Evolutionary conservation across 2,888 invertebrate genomes (phyloP), one percentile per base, ranked within the genome.

Genomic region (Geotrupes spiniger): DNA sequence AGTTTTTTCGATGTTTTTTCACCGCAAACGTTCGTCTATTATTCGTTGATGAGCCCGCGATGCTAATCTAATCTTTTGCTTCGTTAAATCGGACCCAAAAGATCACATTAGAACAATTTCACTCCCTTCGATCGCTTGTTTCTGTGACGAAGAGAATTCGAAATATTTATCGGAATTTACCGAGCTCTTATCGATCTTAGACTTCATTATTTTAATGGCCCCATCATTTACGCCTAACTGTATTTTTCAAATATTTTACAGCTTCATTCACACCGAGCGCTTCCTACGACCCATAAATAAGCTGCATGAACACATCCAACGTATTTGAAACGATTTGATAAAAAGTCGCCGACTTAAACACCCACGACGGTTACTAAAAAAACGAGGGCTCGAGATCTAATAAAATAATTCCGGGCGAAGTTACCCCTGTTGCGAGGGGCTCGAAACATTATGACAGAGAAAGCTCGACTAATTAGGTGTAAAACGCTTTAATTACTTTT

Each of bases 401-500:
- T 36, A 14, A 12, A 36, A 36, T 12, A 4, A 9, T 9, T n/a
- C 36, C 4, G 36, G 14, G 12, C 6, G 14, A 9, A 14, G 11
- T 15, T 31, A 31, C 31, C 36, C 17, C 12, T 14, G 4, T 9
- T 12, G 4, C 12, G 6, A 14, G n/a, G 15, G 17, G n/a, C 14
- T 31, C n/a, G 31, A 52, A 45, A 53, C 57, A 57, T 60, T 58
- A 58, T 56, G 56, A 57, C 57, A 38, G 46, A 50, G 37, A 52
- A 52, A 51, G 49, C 52, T 51, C 38, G 56, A 58, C 61, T 58
- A 61, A 61, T 59, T 59, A 59, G 54, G 56, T 59, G 59, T 55
- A 56, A 56, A 61, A 55, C 52, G 52, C 56, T 59, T 61, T 61
- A 60, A 61, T 61, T 61, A 56, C 59, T 46, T 57, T 60, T 58